phyloP scores from a whole-genome alignment of 2,113 vertebrate genomes.

The Bettongia penicillata region DNA sequence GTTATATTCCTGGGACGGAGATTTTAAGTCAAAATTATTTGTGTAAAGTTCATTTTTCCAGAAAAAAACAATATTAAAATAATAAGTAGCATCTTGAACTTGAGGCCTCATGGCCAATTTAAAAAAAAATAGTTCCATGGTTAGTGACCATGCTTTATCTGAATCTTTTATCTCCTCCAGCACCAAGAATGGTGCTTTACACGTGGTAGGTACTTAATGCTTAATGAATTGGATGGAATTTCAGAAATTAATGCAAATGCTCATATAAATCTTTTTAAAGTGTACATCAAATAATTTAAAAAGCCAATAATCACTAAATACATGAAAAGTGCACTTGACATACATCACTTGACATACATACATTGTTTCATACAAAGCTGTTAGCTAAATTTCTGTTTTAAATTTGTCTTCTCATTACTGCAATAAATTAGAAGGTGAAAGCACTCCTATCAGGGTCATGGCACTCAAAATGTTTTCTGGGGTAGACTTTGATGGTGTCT shows the following conservation, averaged over 20 bases:
- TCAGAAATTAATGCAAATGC: neutral
- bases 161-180: neutral
- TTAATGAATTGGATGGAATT: neutral
- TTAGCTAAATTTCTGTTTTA: neutral
- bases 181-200: neutral
- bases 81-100: neutral
- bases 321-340: neutral
- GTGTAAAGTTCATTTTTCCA: neutral
- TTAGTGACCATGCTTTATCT: neutral
- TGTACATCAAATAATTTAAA: neutral
- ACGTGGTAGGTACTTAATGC: neutral
- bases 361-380: neutral
- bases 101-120: neutral
- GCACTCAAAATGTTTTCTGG: neutral
- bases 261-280: neutral
- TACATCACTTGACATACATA: neutral
- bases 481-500: neutral
- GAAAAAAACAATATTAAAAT: neutral
- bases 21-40: neutral
- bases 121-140: neutral
- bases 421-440: neutral
- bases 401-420: neutral
- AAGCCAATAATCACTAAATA: neutral
- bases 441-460: neutral
- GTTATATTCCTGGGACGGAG: neutral